These are phyloP conservation scores for Rhinogobio ventralis DNA, from an alignment of 2,797 vertebrate species.

Conservation along the genomic window DNA sequence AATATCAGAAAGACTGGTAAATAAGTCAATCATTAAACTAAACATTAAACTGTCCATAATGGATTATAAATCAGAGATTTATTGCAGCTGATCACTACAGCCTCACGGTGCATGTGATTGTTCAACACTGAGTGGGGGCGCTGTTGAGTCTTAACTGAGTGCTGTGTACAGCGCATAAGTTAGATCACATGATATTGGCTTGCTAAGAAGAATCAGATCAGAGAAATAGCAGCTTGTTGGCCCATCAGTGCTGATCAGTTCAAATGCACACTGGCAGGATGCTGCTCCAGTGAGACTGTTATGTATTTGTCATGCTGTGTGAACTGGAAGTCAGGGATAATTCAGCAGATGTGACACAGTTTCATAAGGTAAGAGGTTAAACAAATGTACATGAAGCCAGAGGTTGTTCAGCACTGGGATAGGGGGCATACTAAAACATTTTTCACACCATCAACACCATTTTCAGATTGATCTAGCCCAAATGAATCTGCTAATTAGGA, in stretches of 20 bases:
- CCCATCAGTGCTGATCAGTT: not conserved
- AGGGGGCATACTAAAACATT: not conserved
- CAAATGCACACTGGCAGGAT: not conserved
- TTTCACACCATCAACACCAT: not conserved
- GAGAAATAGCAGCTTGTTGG: not conserved
- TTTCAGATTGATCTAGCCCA: not conserved
- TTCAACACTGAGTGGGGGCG: not conserved
- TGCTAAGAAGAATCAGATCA: not conserved
- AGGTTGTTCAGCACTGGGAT: not conserved
- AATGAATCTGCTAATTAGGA: not conserved
- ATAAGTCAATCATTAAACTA: not conserved
- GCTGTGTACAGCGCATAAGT: not conserved
- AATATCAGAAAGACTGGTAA: not conserved
- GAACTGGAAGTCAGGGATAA: not conserved
- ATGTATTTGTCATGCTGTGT: not conserved
- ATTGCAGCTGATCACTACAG: not conserved
- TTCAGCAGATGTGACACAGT: not conserved
- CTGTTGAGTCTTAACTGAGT: not conserved
- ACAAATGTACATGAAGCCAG: not conserved
- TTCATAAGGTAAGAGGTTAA: not conserved
- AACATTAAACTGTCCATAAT: constrained; percentile 1
- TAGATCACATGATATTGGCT: not conserved
- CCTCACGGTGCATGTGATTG: not conserved
- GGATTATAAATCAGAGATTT: not conserved
- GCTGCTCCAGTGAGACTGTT: not conserved